Evolutionary conservation across 2,888 invertebrate species (phyloP).

Genomic region (Ischnus inquisitorius): DNA sequence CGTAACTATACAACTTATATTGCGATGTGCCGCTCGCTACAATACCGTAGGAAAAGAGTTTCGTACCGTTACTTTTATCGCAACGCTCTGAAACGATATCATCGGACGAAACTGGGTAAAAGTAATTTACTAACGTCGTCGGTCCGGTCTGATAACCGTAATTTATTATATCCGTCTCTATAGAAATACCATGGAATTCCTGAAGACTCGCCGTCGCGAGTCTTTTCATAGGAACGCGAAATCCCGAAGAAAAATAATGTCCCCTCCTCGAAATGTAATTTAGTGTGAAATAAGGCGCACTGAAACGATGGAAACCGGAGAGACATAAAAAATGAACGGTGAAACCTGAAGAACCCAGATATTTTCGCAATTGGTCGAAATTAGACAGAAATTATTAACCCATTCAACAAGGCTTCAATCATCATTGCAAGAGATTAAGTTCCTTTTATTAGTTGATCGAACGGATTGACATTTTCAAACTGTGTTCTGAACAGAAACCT

Average conservation of each 20-base stretch:
- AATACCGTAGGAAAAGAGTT: conserved; percentile 6
- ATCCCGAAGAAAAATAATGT: background rate
- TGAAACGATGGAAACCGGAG: no score
- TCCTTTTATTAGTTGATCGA: no score
- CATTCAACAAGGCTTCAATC: no score
- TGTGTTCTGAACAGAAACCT: no score
- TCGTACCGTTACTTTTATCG: conserved; percentile 20
- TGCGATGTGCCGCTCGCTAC: background rate
- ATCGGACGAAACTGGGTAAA: conserved; percentile 24
- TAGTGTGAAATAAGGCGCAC: no score
- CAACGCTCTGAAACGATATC: conserved; percentile 32
- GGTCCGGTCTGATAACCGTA: conserved; percentile 9
- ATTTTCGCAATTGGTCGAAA: no score
- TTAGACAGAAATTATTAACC: no score
- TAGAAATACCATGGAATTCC: background rate
- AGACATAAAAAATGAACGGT: no score
- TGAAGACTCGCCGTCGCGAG: background rate
- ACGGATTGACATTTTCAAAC: no score
- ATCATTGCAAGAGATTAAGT: no score
- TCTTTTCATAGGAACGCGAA: background rate
- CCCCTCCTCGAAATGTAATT: background rate
- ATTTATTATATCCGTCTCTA: conserved; percentile 6
- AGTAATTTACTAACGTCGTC: conserved; percentile 1
- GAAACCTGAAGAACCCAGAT: no score
- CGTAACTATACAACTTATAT: conserved; percentile 10